Evolutionary conservation across 2,113 vertebrate genomes (phyloP).

Genomic region (Probosciger aterrimus): DNA sequence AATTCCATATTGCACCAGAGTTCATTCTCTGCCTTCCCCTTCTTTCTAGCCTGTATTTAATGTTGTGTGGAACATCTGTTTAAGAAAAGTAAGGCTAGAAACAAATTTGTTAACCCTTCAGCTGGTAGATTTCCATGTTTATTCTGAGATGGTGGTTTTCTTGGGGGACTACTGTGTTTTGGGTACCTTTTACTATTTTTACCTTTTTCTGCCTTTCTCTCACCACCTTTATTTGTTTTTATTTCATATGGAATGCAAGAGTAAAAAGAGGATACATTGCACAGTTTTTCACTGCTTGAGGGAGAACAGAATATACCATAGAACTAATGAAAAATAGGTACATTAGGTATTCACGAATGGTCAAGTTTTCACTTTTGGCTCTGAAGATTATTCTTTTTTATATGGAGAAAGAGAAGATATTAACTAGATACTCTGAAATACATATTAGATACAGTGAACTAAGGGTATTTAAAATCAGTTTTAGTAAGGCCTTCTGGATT

Average conservation of each 20-base stretch:
- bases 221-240: neutral
- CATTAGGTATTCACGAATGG: neutral
- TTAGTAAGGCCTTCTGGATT: neutral
- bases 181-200: neutral
- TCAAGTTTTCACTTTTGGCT: neutral
- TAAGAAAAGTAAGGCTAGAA: slow-evolving; percentile 14
- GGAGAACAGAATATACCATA: neutral
- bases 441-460: neutral
- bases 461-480: neutral
- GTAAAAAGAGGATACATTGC: neutral
- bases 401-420: neutral
- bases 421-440: neutral
- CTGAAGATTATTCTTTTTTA: neutral
- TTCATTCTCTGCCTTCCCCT: neutral
- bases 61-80: slow-evolving; percentile 45
- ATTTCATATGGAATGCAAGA: neutral
- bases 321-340: neutral
- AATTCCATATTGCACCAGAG: slow-evolving; percentile 40
- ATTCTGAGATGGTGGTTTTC: neutral
- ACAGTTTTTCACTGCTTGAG: neutral
- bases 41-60: neutral
- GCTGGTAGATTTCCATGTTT: neutral
- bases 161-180: neutral
- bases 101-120: slow-evolving; percentile 48
- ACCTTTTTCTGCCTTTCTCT: neutral